Evolutionary conservation across 2,113 vertebrate species (phyloP), one percentile per base, ranked within the genome.

Genomic region (Boulengeromyrus knoepffleri): DNA sequence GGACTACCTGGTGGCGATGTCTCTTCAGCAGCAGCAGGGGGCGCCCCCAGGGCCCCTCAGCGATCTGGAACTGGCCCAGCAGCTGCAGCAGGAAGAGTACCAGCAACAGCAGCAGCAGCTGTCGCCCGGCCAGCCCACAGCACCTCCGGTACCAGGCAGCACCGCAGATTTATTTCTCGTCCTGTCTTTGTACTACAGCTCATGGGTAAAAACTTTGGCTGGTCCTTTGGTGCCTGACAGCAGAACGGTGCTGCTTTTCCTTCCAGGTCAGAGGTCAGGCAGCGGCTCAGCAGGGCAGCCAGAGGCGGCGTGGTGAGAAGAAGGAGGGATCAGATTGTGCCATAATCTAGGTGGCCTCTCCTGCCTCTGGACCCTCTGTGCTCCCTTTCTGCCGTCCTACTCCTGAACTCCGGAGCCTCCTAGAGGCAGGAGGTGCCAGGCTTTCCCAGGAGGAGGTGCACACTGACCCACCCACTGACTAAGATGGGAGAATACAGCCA

Each of bases 1-100:
- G 98, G 98, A 99, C 93, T 99, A 97, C 92, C 92, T 99, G 94
- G 96, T 99, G 0, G 98, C 98, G 0, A 93, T 99, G 92, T 98
- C 97, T 0, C 94, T 99, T 91, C 98, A 99, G 93, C 97, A 96
- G 92, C 96, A 96, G 91, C 94, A 93, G 53, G 97, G 95, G 19
- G 94, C 90, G 46, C 95, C 94, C 46, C 90, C 93, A 0, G 90
- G 94, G 0, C 93, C 94, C 2, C 94, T 99, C 5, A 98, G 97
- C 0, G 98, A 99, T 93, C 93, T 99, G 92, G 98, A 99, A 92
- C 92, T 99, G n/a, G 98, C 98, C 0, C 95, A 93, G 36, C 97
- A 97, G 90, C 96, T 99, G 49, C 98, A 99, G 93, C 97, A 98
- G 49, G 97, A 99, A 91, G 98, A 99, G 58, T 98, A 98, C 8